Evolutionary conservation across 2,797 vertebrate species (phyloP).

Genomic region (Esox lucius): DNA sequence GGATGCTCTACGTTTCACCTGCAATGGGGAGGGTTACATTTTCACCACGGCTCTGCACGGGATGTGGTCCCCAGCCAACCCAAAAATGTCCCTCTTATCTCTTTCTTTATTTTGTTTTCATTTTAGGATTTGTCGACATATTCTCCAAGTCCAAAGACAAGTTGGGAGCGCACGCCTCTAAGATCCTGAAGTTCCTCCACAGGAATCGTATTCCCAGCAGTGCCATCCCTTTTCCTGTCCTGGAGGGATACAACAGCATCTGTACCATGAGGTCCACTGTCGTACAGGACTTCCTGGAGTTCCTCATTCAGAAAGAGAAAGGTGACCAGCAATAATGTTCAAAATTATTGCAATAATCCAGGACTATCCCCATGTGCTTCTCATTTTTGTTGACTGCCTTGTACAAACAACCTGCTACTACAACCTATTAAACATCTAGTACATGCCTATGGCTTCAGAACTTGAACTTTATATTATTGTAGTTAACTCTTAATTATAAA

Average conservation of each 20-base stretch:
- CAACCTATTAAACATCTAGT: not conserved
- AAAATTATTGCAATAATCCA: not conserved
- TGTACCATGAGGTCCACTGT: slow-evolving; percentile 93
- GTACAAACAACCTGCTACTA: no score
- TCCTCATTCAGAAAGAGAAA: slow-evolving; percentile 90
- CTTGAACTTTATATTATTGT: not conserved
- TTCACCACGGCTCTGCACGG: no score
- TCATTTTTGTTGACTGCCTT: no score
- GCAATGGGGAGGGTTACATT: no score
- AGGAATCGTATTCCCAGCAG: slow-evolving; percentile 90
- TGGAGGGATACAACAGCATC: slow-evolving; percentile 95
- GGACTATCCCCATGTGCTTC: not conserved
- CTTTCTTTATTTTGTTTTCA: not conserved
- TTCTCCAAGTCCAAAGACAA: slow-evolving; percentile 94
- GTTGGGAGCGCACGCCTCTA: slow-evolving; percentile 84
- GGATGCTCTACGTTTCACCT: no score
- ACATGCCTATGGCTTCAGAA: not conserved
- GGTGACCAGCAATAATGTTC: slow-evolving; percentile 66
- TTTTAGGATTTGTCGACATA: slow-evolving; percentile 93
- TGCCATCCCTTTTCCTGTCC: slow-evolving; percentile 87
- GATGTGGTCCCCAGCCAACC: no score
- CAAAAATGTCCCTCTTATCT: no score
- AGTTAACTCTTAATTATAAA: not conserved
- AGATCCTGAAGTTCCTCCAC: slow-evolving; percentile 92
- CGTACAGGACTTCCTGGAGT: slow-evolving; percentile 88